Conservation (phyloP, 2,113 vertebrate genomes). For the Elaphurus davidianus region DNA sequence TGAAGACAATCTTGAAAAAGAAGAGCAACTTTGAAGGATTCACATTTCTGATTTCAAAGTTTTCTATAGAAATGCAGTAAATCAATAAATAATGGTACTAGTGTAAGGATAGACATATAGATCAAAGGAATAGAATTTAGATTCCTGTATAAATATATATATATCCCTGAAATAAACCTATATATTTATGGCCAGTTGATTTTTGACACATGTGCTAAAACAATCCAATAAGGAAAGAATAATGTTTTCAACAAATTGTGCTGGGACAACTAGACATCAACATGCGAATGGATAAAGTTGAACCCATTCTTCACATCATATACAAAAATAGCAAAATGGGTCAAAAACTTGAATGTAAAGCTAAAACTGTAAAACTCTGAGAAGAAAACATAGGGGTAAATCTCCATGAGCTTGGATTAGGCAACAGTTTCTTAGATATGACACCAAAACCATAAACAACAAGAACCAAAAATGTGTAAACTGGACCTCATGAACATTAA, state of each 20-base stretch:
- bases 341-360: not conserved
- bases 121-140: not conserved
- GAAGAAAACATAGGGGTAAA: not conserved
- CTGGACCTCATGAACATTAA: not conserved
- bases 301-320: not conserved
- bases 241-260: not conserved
- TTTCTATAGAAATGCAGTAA: not conserved
- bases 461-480: not conserved
- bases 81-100: not conserved
- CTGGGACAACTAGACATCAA: not conserved
- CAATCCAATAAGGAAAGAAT: not conserved
- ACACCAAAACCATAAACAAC: not conserved
- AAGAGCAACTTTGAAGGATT: not conserved
- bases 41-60: not conserved
- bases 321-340: not conserved
- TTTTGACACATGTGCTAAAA: not conserved
- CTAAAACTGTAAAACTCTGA: not conserved
- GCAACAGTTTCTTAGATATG: not conserved
- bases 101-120: not conserved
- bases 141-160: not conserved
- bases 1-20: not conserved
- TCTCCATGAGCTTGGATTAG: not conserved
- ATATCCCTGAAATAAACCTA: not conserved
- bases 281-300: not conserved
- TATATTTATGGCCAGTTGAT: not conserved